Base-by-base conservation (phyloP, 2,888 invertebrate genomes). In the Heterodera filipjevi region DNA sequence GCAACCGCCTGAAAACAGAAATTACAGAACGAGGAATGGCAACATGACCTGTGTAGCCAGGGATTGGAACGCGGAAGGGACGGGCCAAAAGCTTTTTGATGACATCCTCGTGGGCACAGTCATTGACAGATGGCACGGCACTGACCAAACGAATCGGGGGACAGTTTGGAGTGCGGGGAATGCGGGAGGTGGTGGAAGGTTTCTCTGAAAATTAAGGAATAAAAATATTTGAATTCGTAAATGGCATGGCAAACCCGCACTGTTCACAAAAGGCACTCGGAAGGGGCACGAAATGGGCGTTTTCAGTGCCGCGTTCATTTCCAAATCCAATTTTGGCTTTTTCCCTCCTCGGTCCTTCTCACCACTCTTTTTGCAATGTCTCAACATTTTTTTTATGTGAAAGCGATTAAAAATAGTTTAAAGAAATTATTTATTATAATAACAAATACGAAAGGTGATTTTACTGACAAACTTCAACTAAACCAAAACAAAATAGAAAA, bases 1-100 rank as follows among this genome's bases (percentile, higher is more conserved):
- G 66, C 84, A 79, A 6, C 74, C 76, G 35, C 82, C 88, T 87
- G 70, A 75, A n/a, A n/a, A 39, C 39, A 39, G 12, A 39, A 39
- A 82, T 74, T 35, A 35, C 30, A 30, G 39, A 16, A 14, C 46
- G 33, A 32, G 32, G 12, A 27, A 76, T 19, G 19, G 14, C 32
- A 16, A 81, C 19, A 14, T 30, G 30, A 88, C 88, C 83, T 68
- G 82, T 82, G 76, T 88, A 88, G 53, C 88, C 88, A n/a, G 84
- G 83, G 74, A 88, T 84, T 0, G 88, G 88, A 33, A 87, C 83
- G 27, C 82, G 81, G 71, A 88, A 88, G 14, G 85, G 84, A 53
- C 82, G 81, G 27, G 84, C 81, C 39, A 88, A 80, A n/a, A 88
- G 79, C 49, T 84, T 84, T 39, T 81, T 71, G 64, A 88, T 85